These are phyloP conservation scores for Picathartes gymnocephalus DNA, from an alignment of 2,113 vertebrate genomes.

Conservation along the genomic window DNA sequence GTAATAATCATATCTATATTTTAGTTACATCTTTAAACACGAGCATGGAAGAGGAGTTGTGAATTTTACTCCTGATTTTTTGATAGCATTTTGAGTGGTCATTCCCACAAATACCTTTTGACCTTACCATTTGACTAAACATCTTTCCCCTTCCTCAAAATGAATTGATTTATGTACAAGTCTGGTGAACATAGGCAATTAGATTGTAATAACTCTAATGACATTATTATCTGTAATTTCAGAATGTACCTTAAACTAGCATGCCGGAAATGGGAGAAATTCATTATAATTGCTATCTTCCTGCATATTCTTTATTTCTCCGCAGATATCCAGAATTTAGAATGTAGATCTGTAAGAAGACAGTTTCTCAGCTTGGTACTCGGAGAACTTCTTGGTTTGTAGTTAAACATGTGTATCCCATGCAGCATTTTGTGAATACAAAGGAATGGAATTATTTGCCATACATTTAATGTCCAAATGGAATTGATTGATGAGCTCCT, in stretches of 20 bases:
- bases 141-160: neutral
- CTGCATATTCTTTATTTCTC: neutral
- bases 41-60: neutral
- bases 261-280: neutral
- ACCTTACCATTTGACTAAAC: neutral
- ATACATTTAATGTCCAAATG: neutral
- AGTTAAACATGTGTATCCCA: rapidly evolving
- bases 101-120: neutral
- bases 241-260: neutral
- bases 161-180: neutral
- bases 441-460: neutral
- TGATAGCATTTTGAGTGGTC: neutral
- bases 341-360: neutral
- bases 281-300: neutral
- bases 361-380: neutral
- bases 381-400: neutral
- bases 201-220: neutral
- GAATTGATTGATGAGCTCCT: neutral
- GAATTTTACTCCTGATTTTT: neutral
- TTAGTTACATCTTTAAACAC: neutral
- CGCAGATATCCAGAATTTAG: neutral
- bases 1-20: neutral
- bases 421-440: neutral
- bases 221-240: neutral
- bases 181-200: neutral